Percentiles rank a stretch among this genome's conserved stretches.
Conservation (phyloP, 2,888 invertebrate genomes). For the Fragum fragum region DNA sequence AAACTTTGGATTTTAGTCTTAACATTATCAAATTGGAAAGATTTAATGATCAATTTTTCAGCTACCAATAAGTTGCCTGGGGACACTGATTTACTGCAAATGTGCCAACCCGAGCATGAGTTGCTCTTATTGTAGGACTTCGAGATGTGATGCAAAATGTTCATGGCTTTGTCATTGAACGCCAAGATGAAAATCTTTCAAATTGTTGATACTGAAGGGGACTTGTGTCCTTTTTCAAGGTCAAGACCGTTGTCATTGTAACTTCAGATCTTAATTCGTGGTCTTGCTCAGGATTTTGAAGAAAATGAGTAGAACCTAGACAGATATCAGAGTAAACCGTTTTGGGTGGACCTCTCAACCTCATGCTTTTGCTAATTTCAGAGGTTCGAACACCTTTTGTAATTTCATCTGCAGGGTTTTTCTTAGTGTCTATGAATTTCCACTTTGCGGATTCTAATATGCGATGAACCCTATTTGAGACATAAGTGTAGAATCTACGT, state of each 20-base stretch:
- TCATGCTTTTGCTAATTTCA: slow-evolving; percentile 24
- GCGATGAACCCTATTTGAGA: slow-evolving; percentile 51
- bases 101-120: slow-evolving; percentile 35
- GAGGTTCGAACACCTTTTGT: slow-evolving; percentile 32
- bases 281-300: slow-evolving; percentile 36
- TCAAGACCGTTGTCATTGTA: slow-evolving; percentile 26
- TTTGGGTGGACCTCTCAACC: slow-evolving; percentile 46
- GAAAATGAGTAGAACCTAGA: not conserved
- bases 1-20: slow-evolving; percentile 30
- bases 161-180: slow-evolving; percentile 19
- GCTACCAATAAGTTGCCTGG: not conserved
- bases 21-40: slow-evolving; percentile 35
- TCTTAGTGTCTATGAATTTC: slow-evolving; percentile 40
- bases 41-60: slow-evolving; percentile 39
- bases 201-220: not conserved
- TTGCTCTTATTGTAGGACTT: slow-evolving; percentile 11
- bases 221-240: not conserved
- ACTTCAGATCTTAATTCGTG: slow-evolving; percentile 37
- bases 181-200: slow-evolving; percentile 46
- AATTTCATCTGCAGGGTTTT: slow-evolving; percentile 54
- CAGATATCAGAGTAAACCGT: not conserved
- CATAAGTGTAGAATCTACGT: slow-evolving; percentile 58
- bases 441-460: slow-evolving; percentile 44
- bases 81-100: not conserved
- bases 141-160: slow-evolving; percentile 27